These are phyloP conservation scores for Ceyx margarethae DNA, from an alignment of 2,113 vertebrate genomes.

Conservation along the genomic window DNA sequence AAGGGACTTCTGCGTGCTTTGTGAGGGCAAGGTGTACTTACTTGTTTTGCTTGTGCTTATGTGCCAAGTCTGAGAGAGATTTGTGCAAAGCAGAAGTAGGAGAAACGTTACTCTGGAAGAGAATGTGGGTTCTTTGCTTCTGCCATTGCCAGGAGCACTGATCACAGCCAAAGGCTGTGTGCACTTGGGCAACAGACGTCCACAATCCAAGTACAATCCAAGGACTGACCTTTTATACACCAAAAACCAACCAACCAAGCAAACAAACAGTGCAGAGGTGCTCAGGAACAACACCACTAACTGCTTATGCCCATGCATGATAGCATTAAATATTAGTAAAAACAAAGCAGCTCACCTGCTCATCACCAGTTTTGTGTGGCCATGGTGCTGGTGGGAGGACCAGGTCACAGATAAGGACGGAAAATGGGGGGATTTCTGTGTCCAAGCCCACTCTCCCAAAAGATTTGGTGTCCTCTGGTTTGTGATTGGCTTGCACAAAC, in stretches of 20 bases:
- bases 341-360: background rate
- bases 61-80: background rate
- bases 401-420: background rate
- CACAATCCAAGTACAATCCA: rapidly evolving
- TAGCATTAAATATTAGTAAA: background rate
- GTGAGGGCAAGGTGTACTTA: background rate
- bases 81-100: background rate
- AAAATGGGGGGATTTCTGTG: background rate
- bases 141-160: background rate
- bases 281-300: background rate
- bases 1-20: background rate
- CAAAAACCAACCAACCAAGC: background rate
- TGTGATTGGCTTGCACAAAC: background rate
- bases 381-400: background rate
- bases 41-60: background rate
- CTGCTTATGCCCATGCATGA: rapidly evolving
- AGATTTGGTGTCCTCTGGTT: background rate
- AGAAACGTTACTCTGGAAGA: background rate
- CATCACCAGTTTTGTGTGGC: background rate
- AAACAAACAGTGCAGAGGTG: background rate
- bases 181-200: background rate
- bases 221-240: background rate
- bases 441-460: background rate
- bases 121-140: background rate
- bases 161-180: background rate